phyloP scores from a whole-genome alignment of 2,113 vertebrate genomes.

The Vombatus ursinus region DNA sequence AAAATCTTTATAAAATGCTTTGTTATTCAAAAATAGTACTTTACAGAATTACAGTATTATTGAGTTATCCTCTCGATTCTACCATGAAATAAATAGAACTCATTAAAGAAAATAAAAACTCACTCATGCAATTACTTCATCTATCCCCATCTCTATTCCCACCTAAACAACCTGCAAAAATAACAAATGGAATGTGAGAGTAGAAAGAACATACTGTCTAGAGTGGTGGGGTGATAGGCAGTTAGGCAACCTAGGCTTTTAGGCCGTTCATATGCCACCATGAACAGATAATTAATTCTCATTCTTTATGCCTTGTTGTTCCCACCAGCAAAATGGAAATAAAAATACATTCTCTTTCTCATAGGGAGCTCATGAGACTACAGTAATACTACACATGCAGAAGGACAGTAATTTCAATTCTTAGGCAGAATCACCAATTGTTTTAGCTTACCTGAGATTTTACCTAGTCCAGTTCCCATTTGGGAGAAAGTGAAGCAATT shows the following conservation, averaged over 20 bases:
- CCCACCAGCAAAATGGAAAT: not conserved
- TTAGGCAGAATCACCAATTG: not conserved
- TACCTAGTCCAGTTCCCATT: not conserved
- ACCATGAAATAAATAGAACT: not conserved
- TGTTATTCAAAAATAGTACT: slow-evolving; percentile 12
- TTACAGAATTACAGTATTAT: not conserved
- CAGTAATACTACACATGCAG: not conserved
- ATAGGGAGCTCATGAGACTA: not conserved
- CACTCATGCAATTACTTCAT: not conserved
- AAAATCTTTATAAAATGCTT: slow-evolving; percentile 23
- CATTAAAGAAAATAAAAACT: slow-evolving; percentile 42
- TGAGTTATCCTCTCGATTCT: slow-evolving; percentile 15
- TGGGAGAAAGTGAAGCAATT: not conserved
- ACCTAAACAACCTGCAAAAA: not conserved
- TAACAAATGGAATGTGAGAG: not conserved
- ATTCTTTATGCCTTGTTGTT: not conserved
- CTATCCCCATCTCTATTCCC: not conserved
- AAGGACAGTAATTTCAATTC: not conserved
- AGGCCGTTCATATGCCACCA: not conserved
- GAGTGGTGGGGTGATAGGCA: not conserved
- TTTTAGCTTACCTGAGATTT: not conserved
- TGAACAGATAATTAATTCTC: not conserved
- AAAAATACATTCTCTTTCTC: not conserved
- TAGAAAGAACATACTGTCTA: not conserved
- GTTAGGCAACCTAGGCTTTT: not conserved